Percentiles rank a stretch among this genome's conserved stretches.
These are phyloP conservation scores for Mobula hypostoma DNA, from an alignment of 2,113 vertebrate genomes.

Conservation along the genomic window DNA sequence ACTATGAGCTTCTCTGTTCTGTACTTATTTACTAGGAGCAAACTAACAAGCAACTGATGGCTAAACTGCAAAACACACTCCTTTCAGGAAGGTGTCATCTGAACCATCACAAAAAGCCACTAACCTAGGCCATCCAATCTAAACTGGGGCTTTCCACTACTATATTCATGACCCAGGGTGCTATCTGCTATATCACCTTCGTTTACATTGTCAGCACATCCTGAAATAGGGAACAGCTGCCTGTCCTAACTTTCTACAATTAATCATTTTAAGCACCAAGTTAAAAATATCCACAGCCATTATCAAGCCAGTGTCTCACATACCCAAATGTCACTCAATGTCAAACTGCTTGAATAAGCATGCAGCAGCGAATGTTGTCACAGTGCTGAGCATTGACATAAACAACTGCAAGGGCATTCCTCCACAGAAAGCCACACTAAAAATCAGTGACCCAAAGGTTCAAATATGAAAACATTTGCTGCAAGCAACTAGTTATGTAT, in stretches of 20 bases:
- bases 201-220: neutral
- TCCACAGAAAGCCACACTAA: neutral
- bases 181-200: neutral
- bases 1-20: neutral
- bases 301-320: neutral
- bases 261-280: neutral
- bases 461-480: neutral
- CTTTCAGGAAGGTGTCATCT: neutral
- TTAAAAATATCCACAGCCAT: neutral
- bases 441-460: neutral
- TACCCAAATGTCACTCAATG: neutral
- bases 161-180: neutral
- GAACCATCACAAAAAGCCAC: neutral
- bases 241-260: neutral
- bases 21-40: neutral
- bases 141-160: neutral
- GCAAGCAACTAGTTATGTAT: neutral
- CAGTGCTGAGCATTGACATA: neutral
- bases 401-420: neutral
- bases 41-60: neutral
- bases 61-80: neutral
- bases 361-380: neutral
- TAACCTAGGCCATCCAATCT: neutral
- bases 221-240: neutral
- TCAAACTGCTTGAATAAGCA: neutral